These are phyloP conservation scores for Myrmophylax atrothorax DNA, from an alignment of 2,113 vertebrate genomes.

Conservation along the genomic window DNA sequence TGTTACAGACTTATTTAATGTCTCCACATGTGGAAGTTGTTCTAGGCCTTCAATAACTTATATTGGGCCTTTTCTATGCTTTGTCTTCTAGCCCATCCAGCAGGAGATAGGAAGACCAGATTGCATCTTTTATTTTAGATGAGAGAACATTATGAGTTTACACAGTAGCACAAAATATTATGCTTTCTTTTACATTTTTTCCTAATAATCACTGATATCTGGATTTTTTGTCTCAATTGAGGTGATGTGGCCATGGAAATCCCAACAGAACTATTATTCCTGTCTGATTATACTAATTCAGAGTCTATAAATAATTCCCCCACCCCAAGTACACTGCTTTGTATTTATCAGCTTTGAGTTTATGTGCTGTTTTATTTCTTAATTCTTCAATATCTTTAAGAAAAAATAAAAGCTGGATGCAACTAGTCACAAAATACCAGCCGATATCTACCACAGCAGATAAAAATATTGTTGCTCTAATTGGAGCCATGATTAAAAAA, in stretches of 20 bases:
- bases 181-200: neutral
- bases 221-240: neutral
- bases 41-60: neutral
- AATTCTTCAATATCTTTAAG: neutral
- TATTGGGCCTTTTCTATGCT: neutral
- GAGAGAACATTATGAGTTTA: neutral
- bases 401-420: neutral
- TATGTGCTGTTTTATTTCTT: neutral
- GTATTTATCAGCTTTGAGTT: neutral
- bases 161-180: neutral
- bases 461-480: neutral
- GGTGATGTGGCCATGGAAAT: neutral
- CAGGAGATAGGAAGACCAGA: neutral
- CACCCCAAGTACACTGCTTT: neutral
- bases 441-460: neutral
- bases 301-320: neutral
- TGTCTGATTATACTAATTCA: neutral
- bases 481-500: neutral
- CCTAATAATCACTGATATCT: neutral
- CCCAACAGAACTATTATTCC: neutral
- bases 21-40: neutral
- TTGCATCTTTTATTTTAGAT: neutral
- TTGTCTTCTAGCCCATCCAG: neutral
- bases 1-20: neutral
- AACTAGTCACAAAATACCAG: neutral